Evolutionary conservation across 53 echinoderm and acorn worm genomes (phyloP), one percentile per base, ranked within the genome.

Genomic region (Henricia sp.): DNA sequence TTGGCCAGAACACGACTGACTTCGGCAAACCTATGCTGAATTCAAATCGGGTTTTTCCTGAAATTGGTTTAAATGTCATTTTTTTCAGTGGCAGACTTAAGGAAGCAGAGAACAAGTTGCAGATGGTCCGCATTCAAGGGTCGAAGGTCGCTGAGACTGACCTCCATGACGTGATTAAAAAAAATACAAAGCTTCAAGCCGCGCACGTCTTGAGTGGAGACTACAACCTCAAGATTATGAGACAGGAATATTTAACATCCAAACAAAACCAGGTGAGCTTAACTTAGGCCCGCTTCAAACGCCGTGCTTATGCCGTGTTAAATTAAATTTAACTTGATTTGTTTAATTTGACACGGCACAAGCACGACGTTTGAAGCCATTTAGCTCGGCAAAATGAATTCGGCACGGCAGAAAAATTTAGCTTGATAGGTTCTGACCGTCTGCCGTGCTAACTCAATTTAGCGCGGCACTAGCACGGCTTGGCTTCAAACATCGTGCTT

Each of bases 191-290:
- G 29, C 55, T 96, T 20, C 97, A 94, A 55, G 90, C 92, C 36
- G 94, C 94, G 12, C 82, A 82, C 26, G 88, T 96, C 19, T 78
- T 96, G 59, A 86, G 82, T 68, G 96, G 96, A n/a, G 96, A 96
- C 68, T 96, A 96, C 67, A 91, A 94, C 67, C 88, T 96, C 4
- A 94, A 96, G 87, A 90, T 96, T 30, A 85, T 92, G 65, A 90
- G 96, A 34, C 96, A 96, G 41, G 94, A 96, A 38, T 96, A 96
- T 66, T 96, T 96, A 44, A 96, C 94, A 0, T 96, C 92, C 35
- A 94, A 94, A 72, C 96, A 96, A 69, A 92, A 96, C 42, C 66
- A 90, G 85, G 96, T 96, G 59, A 52, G 58, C n/a, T 11, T 37
- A 16, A 19, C 1, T 24, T 35, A 37, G n/a, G 12, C 5, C 6